Percentiles rank a stretch among this genome's conserved stretches.
phyloP scores from a whole-genome alignment of 2,888 invertebrate genomes.

The Erpobdella octoculata region DNA sequence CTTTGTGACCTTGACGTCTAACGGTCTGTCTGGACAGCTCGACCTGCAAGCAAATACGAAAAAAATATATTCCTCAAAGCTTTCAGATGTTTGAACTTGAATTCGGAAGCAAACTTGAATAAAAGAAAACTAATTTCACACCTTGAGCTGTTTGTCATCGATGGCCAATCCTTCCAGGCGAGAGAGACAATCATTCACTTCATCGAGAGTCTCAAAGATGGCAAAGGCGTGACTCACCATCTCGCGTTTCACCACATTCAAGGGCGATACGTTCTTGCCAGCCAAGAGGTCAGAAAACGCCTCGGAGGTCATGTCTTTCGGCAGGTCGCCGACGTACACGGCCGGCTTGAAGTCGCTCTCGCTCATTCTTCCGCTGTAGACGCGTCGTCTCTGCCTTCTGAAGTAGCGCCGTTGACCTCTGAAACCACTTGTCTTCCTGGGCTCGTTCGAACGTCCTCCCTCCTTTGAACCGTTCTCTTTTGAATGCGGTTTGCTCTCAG shows the following conservation, averaged over 20 bases:
- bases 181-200: background rate
- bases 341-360: slow-evolving; percentile 23
- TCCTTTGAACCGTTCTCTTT: background rate
- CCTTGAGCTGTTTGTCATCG: slow-evolving; percentile 25
- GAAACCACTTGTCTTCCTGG: too few relatives aligned
- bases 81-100: too few relatives aligned
- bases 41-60: background rate
- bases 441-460: background rate
- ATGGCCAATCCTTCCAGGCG: slow-evolving; percentile 21
- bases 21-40: slow-evolving; percentile 24
- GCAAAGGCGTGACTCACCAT: slow-evolving; percentile 19
- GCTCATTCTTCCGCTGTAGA: background rate
- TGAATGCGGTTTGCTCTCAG: background rate
- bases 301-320: slow-evolving; percentile 6
- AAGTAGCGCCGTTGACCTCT: background rate
- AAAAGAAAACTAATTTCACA: too few relatives aligned
- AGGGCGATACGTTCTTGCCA: slow-evolving; percentile 7
- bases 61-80: background rate
- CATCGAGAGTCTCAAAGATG: slow-evolving; percentile 16
- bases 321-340: slow-evolving; percentile 24
- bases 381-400: slow-evolving; percentile 15
- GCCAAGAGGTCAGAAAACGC: slow-evolving; percentile 12
- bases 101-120: too few relatives aligned
- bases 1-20: background rate
- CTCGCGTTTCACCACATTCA: slow-evolving; percentile 3